A percentile compares a stretch with the other conserved stretches of the same genome.
Conservation (phyloP, 2,113 vertebrate genomes). For the Perognathus longimembris region DNA sequence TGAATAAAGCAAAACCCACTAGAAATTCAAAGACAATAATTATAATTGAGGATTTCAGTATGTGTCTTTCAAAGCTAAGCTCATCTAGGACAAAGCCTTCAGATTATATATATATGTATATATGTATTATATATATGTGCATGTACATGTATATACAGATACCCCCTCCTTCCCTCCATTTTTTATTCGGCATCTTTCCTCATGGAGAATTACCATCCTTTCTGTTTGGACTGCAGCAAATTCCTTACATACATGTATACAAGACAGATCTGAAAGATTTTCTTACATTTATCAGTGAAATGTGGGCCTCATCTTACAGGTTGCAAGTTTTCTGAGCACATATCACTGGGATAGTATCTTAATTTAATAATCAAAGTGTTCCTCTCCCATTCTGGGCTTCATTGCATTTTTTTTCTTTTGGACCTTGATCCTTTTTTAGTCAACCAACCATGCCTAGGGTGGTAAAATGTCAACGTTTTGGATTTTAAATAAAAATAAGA, state of each 20-base stretch:
- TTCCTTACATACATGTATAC: not conserved
- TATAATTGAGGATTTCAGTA: not conserved
- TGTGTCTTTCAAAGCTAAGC: not conserved
- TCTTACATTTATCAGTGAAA: not conserved
- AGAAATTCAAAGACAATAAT: constrained; percentile 10
- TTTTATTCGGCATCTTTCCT: not conserved
- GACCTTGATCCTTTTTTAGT: not conserved
- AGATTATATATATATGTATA: no score
- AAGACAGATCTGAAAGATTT: not conserved
- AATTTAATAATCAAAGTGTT: not conserved
- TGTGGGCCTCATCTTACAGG: not conserved
- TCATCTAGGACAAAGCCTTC: not conserved
- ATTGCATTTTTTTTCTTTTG: constrained; percentile 15
- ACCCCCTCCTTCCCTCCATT: no score
- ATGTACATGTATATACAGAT: no score
- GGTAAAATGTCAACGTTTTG: not conserved
- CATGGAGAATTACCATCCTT: not conserved
- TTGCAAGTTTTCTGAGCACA: not conserved
- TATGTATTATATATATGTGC: no score
- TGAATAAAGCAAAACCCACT: constrained; percentile 17
- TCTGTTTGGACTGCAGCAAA: not conserved
- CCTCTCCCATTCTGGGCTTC: not conserved
- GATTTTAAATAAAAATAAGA: not conserved
- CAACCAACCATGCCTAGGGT: no score
- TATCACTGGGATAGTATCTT: not conserved